Evolutionary conservation across 2,113 vertebrate genomes (phyloP).

Genomic region (Dipodomys ordii): DNA sequence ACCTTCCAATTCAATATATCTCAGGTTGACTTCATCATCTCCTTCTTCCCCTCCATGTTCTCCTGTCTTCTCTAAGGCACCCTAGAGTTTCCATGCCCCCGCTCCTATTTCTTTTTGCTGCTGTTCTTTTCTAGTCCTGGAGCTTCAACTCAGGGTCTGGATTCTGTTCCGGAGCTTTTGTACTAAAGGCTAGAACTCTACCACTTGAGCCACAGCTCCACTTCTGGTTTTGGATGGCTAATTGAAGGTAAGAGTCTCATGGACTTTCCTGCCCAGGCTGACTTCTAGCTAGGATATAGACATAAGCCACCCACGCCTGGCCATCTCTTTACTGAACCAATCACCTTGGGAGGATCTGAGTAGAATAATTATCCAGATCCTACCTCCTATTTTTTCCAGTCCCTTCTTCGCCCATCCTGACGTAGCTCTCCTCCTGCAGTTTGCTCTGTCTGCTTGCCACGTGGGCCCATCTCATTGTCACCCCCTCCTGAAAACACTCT

Average conservation of each 20-base stretch:
- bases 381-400: background rate
- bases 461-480: background rate
- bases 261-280: no score
- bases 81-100: no score
- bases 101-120: no score
- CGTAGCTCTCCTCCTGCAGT: background rate
- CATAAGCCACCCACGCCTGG: no score
- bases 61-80: background rate
- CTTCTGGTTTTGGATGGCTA: no score
- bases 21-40: background rate
- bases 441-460: background rate
- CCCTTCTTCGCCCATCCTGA: background rate
- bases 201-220: no score
- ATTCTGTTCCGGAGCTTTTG: no score
- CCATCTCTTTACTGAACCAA: background rate
- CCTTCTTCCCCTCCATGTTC: background rate
- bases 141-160: no score
- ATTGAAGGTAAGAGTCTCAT: no score
- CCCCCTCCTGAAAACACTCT: background rate
- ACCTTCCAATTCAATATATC: background rate
- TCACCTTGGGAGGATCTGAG: rapidly evolving
- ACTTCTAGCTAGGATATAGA: no score
- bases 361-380: background rate
- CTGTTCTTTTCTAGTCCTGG: no score
- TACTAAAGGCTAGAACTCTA: no score